Evolutionary conservation across 2,797 vertebrate species (phyloP), one percentile per base, ranked within the genome.

Genomic region (Aphelocoma californica): DNA sequence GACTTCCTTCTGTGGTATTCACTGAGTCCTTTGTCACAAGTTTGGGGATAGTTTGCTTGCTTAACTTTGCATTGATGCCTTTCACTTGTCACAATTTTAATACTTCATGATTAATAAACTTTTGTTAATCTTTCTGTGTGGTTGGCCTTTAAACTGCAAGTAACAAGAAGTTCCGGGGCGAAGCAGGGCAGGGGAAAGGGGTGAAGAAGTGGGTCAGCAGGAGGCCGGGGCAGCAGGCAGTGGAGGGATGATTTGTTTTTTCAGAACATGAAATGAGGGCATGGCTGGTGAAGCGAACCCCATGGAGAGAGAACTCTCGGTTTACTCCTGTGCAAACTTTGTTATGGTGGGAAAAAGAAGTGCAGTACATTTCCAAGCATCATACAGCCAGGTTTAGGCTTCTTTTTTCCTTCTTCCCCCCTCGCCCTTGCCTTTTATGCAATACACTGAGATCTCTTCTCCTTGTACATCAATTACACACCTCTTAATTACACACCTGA

Each of bases 21-120:
- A 94, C 81, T 9, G 32, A 91, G 42, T 96, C 91, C 88, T 88
- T 93, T 85, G 91, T 94, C 95, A 89, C 51, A 91, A 60, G 72
- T 92, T 96, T 92, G 95, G 94, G 94, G 65, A 97, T 81, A 58
- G 88, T 96, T 95, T 89, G 81, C 91, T 96, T 92, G 90, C 89
- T 95, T 97, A 93, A 89, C 57, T 86, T 93, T 95, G 93, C 94
- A 92, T 92, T 88, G 91, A 92, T 95, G 92, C 89, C 71, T 95
- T 95, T 96, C 85, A 95, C 89, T 95, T 94, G 62, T 95, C 93
- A 71, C 82, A 61, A 82, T 95, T 96, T 95, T 95, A 96, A 95
- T 96, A 96, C 90, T 95, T 95, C 96, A 87, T 85, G 14, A 92
- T 51, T 89, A 96, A 97, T 95, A 96, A 96, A 96, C 79, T 95